Evolutionary conservation across 1,140 invertebrate genomes (phyloP).

Genomic region (Caenorhabditis elegans): WBcel235 BX284605.5:12089501-12090000

Average conservation of each 20-base stretch:
- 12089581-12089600: not conserved
- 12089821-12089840: not conserved
- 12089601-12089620: not conserved
- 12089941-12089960: no score
- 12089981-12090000: no score
- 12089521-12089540: not conserved
- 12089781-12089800: constrained; percentile 26
- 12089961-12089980: no score
- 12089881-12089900: not conserved
- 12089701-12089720: not conserved
- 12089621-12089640: not conserved
- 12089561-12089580: not conserved
- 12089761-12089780: not conserved
- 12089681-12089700: not conserved
- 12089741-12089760: not conserved
- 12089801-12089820: constrained; percentile 17
- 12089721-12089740: not conserved
- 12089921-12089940: no score
- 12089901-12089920: no score
- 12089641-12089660: not conserved
- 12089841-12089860: not conserved
- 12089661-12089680: not conserved
- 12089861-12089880: not conserved
- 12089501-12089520: not conserved
- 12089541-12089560: not conserved